Conservation (phyloP, 2,888 invertebrate genomes). For the Agriopis aurantiaria region DNA sequence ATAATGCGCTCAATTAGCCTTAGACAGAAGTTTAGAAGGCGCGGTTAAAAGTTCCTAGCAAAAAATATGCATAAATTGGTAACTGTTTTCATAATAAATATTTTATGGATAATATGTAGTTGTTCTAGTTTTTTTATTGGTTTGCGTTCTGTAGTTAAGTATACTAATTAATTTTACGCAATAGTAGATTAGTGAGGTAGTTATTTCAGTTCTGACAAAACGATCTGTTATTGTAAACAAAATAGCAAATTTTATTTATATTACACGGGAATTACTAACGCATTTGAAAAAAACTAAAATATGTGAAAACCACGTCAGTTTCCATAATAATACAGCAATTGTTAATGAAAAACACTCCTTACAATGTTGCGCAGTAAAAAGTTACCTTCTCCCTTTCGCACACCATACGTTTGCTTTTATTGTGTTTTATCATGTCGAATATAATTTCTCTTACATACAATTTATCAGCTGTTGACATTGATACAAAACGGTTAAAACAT, state of each 20-base stretch:
- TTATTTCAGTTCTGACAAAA: too few species aligned
- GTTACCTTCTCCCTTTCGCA: background rate
- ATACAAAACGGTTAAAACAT: conserved; percentile 48
- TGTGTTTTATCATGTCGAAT: conserved; percentile 14
- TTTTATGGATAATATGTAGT: conserved; percentile 1
- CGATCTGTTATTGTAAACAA: too few species aligned
- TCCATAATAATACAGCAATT: too few species aligned
- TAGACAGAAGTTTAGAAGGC: conserved; percentile 13
- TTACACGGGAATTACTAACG: too few species aligned
- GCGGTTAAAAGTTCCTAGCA: background rate
- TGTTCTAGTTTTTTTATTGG: conserved; percentile 2
- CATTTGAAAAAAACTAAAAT: too few species aligned
- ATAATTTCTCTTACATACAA: conserved; percentile 21
- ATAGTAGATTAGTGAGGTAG: background rate
- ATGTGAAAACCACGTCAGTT: too few species aligned
- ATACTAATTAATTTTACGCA: background rate
- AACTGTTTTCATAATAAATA: conserved; percentile 2
- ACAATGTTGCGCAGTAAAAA: too few species aligned
- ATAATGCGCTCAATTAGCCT: conserved; percentile 15
- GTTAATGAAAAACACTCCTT: too few species aligned
- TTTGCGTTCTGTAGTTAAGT: background rate
- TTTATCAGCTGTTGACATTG: conserved; percentile 49
- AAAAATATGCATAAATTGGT: conserved; percentile 7
- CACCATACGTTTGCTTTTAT: conserved; percentile 17
- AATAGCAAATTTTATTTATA: too few species aligned